Conservation (phyloP, 2,888 invertebrate genomes). For the Drosophila barbarae region DNA sequence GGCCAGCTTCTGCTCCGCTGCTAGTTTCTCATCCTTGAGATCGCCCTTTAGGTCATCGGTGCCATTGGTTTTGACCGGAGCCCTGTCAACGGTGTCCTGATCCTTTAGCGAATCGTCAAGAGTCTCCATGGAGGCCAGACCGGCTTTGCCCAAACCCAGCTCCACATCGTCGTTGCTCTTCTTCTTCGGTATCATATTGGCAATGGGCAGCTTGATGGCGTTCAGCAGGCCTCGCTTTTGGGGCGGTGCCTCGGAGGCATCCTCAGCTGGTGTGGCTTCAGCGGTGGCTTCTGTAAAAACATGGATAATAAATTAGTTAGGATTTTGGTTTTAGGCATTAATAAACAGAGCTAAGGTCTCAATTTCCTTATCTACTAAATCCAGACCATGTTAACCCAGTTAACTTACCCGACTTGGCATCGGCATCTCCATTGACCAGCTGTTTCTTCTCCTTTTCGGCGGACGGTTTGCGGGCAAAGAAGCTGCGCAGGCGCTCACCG, state of each 20-base stretch:
- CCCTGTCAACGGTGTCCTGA: constrained; percentile 82
- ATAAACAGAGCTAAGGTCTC: not conserved
- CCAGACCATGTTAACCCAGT: too few species aligned
- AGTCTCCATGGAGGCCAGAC: constrained; percentile 90
- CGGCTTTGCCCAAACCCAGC: constrained; percentile 83
- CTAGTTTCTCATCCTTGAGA: constrained; percentile 81
- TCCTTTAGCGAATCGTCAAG: constrained; percentile 86
- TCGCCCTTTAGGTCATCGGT: constrained; percentile 85
- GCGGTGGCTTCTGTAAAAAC: constrained; percentile 72
- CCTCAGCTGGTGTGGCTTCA: constrained; percentile 66
- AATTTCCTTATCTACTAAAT: not conserved
- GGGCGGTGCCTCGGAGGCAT: constrained; percentile 65
- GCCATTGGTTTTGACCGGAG: constrained; percentile 81
- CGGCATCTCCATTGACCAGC: constrained; percentile 74
- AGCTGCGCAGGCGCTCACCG: constrained; percentile 81
- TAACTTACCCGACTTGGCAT: constrained; percentile 77
- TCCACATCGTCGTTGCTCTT: constrained; percentile 81
- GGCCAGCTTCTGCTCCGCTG: constrained; percentile 76
- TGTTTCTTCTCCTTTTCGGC: constrained; percentile 75
- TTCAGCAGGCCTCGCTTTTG: constrained; percentile 81
- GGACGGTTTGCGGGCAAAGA: constrained; percentile 81
- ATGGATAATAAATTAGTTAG: not conserved
- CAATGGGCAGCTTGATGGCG: constrained; percentile 84
- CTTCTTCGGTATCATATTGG: constrained; percentile 82
- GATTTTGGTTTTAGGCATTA: not conserved